Percentiles rank a stretch among this genome's conserved stretches.
These are phyloP conservation scores for Synanthedon formicaeformis DNA, from an alignment of 2,888 invertebrate species.

Conservation along the genomic window DNA sequence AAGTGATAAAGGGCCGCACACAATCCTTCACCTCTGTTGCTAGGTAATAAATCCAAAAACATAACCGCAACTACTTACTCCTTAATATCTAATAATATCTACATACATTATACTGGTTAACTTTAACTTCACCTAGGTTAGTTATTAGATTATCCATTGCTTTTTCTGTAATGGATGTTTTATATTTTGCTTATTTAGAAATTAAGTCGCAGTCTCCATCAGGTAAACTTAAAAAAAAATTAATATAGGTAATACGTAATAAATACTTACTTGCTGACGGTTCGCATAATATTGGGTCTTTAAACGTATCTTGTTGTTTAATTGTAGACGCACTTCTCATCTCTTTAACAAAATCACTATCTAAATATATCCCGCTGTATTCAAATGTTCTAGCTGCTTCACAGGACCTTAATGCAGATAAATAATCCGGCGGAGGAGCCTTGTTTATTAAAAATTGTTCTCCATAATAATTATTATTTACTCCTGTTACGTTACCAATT, in stretches of 20 bases:
- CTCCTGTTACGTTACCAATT: conserved; percentile 63
- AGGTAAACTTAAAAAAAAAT: too few relatives aligned
- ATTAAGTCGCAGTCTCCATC: too few relatives aligned
- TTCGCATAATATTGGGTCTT: conserved; percentile 38
- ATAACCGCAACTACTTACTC: too few relatives aligned
- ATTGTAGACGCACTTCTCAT: conserved; percentile 38
- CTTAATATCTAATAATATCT: too few relatives aligned
- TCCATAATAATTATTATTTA: conserved; percentile 49
- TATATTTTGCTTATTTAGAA: too few relatives aligned
- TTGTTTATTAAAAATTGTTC: conserved; percentile 36
- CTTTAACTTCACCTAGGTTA: too few relatives aligned
- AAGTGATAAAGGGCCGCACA: too few relatives aligned
- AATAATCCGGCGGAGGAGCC: conserved; percentile 39
- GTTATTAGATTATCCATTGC: too few relatives aligned
- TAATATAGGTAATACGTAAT: background rate
- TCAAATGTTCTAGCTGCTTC: conserved; percentile 38
- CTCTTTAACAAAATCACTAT: conserved; percentile 26
- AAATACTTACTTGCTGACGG: conserved; percentile 43
- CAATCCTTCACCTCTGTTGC: too few relatives aligned
- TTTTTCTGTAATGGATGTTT: too few relatives aligned
- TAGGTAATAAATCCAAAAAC: too few relatives aligned
- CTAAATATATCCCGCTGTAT: conserved; percentile 34
- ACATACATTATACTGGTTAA: too few relatives aligned
- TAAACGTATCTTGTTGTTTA: conserved; percentile 35
- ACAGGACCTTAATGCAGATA: conserved; percentile 29